These are phyloP conservation scores for Penelope pileata DNA, from an alignment of 2,113 vertebrate species.

Conservation along the genomic window DNA sequence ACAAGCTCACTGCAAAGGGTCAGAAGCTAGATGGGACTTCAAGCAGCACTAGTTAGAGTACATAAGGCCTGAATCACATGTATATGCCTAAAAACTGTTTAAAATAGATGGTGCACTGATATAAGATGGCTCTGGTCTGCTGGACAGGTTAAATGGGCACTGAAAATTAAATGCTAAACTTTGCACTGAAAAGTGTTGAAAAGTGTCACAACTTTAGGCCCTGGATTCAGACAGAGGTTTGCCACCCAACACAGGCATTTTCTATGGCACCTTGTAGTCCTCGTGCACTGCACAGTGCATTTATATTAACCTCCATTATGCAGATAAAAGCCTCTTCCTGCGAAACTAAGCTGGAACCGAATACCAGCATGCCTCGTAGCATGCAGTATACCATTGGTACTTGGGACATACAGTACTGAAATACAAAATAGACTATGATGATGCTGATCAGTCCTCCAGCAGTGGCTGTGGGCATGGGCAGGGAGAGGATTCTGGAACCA, in stretches of 20 bases:
- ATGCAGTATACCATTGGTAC: neutral
- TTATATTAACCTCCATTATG: neutral
- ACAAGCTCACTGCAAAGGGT: neutral
- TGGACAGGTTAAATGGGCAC: neutral
- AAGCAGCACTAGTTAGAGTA: neutral
- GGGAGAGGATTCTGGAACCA: neutral
- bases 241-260: neutral
- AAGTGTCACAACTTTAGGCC: neutral
- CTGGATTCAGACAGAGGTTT: neutral
- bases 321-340: neutral
- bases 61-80: neutral
- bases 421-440: accelerated
- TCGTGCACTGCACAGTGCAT: neutral
- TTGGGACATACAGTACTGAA: accelerated
- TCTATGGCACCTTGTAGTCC: neutral
- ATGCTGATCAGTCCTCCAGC: neutral
- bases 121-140: neutral
- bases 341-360: neutral
- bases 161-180: neutral
- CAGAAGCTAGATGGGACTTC: neutral
- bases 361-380: neutral
- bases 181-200: neutral
- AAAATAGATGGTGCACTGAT: neutral
- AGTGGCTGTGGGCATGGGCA: neutral
- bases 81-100: neutral